Percentiles rank a stretch among this genome's conserved stretches.
Evolutionary conservation across 2,113 vertebrate species (phyloP).

Genomic region (Mellivora capensis): DNA sequence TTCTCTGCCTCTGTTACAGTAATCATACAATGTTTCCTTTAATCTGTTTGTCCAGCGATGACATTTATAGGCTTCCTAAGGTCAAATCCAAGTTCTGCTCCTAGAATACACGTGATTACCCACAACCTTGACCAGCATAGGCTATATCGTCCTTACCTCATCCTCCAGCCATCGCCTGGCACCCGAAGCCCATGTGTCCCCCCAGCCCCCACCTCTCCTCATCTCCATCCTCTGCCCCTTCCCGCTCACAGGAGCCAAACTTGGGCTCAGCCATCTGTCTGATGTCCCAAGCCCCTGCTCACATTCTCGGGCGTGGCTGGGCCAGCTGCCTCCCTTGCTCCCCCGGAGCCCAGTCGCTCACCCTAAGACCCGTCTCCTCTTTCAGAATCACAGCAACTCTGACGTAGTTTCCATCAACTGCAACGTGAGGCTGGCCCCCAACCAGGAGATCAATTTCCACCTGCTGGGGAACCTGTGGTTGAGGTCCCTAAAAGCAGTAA

Average conservation of each 20-base stretch:
- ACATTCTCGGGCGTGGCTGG: neutral
- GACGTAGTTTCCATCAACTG: conserved; percentile 83
- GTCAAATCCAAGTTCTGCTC: neutral
- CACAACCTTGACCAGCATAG: neutral
- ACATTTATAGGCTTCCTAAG: neutral
- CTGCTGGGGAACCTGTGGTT: conserved; percentile 86
- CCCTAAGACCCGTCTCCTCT: neutral
- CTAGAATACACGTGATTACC: neutral
- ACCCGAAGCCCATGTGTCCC: neutral
- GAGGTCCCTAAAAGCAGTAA: conserved; percentile 85
- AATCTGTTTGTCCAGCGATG: neutral
- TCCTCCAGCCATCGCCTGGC: too few relatives aligned
- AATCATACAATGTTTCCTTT: neutral
- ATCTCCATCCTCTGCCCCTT: neutral
- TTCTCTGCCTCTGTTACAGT: neutral
- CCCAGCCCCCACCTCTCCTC: neutral
- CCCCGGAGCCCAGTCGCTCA: neutral
- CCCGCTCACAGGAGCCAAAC: neutral
- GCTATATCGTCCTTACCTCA: neutral
- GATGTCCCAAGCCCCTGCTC: neutral
- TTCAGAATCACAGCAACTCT: conserved; percentile 90
- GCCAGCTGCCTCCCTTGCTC: neutral
- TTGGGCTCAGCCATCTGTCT: neutral
- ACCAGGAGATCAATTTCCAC: conserved; percentile 81
- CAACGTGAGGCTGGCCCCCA: conserved; percentile 80